Evolutionary conservation across 1,140 invertebrate species (phyloP), one percentile per base, ranked within the genome.

Genomic region (Paraescarpia echinospica): DNA sequence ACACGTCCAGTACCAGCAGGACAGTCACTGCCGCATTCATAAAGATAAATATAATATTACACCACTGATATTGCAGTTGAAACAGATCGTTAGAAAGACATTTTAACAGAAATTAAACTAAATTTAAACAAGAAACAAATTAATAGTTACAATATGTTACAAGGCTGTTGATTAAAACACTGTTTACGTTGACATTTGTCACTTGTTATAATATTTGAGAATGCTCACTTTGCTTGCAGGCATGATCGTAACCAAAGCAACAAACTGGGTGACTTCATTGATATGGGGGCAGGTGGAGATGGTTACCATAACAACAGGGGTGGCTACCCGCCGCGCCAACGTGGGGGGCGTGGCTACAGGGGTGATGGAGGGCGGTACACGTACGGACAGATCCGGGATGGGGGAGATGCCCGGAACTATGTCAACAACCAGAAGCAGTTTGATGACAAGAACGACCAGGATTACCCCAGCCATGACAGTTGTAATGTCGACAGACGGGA

Each of bases 231-330:
- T 92, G 5, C 35, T 51, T 41, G 18, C 34, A 35, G 48, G 33
- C 34, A 31, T 90, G 34, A 90, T 90, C 35, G n/a, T 41, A 90
- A 90, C 35, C 34, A 33, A 18, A 90, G 35, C 22, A 48, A 51
- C 48, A 92, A 41, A 33, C 34, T 92, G 27, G n/a, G 91, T 41
- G 51, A 92, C 33, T 51, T 91, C 34, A 91, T 91, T 18, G 35
- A 41, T 41, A 41, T 91, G 90, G 35, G 35, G 98, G 98, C 98
- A 95, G 98, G 98, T 95, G 98, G 98, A 95, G 97, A 98, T 95
- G 98, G 98, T 0, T 99, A 98, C 95, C 96, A 95, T 93, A 97
- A 96, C 59, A 77, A 77, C 27, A 77, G 59, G 59, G 59, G 59
- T 77, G 59, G 59, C 27, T 77, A 77, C 59, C 59, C 59, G 22